A percentile compares a stretch with the other conserved stretches of the same genome.
phyloP scores from a whole-genome alignment of 2,797 vertebrate species.

The Passerculus sandwichensis region DNA sequence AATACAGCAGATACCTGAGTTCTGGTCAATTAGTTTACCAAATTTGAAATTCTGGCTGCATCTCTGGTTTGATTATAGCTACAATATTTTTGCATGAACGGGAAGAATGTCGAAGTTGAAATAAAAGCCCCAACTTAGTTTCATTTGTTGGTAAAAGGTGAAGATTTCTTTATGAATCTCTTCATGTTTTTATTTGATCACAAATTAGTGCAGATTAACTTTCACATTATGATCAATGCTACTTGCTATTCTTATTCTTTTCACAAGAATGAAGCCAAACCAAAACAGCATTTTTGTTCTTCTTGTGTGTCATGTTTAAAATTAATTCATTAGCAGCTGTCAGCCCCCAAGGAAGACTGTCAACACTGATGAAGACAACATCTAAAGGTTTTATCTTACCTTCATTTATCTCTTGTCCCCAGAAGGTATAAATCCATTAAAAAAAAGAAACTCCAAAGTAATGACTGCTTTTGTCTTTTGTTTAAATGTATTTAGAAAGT shows the following conservation, averaged over 20 bases:
- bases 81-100: background rate
- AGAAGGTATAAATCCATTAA: constrained; percentile 68
- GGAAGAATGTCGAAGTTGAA: background rate
- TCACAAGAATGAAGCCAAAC: constrained; percentile 14
- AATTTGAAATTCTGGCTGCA: background rate
- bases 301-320: constrained; percentile 72
- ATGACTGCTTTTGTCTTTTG: constrained; percentile 61
- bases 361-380: constrained; percentile 72
- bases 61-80: background rate
- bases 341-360: constrained; percentile 68
- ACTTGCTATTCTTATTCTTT: background rate
- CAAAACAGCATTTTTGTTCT: constrained; percentile 25
- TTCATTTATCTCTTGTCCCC: constrained; percentile 76
- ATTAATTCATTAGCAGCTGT: constrained; percentile 80
- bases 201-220: background rate
- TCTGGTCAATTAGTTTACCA: background rate
- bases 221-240: background rate
- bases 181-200: background rate
- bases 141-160: background rate
- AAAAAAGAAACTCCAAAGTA: constrained; percentile 20
- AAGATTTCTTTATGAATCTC: background rate
- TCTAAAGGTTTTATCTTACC: constrained; percentile 78
- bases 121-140: background rate
- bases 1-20: background rate
- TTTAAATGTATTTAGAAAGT: constrained; percentile 44